phyloP scores from a whole-genome alignment of 2,888 invertebrate species.

The Orthosia gothica region DNA sequence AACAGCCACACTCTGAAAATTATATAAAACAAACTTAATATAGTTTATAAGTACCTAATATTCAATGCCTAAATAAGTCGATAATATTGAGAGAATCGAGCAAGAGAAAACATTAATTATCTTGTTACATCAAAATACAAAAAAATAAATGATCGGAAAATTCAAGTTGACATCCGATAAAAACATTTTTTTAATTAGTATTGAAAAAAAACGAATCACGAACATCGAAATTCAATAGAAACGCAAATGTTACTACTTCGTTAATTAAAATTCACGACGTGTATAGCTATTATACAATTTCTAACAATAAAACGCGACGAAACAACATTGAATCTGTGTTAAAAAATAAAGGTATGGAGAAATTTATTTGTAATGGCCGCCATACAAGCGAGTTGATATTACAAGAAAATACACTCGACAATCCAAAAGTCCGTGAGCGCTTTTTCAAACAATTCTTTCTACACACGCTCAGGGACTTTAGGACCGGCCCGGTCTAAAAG shows the following conservation, averaged over 20 bases:
- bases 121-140: neutral
- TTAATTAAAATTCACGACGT: slow-evolving; percentile 56
- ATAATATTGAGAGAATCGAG: neutral
- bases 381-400: slow-evolving; percentile 81
- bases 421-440: slow-evolving; percentile 74
- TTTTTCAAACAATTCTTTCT: slow-evolving; percentile 68
- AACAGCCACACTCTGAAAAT: slow-evolving; percentile 9
- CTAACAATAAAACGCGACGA: slow-evolving; percentile 69
- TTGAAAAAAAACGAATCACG: slow-evolving; percentile 21
- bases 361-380: slow-evolving; percentile 88
- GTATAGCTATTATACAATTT: slow-evolving; percentile 43
- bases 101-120: neutral
- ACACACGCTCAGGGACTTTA: slow-evolving; percentile 68
- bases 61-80: neutral
- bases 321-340: slow-evolving; percentile 79
- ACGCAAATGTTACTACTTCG: slow-evolving; percentile 17
- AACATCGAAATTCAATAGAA: slow-evolving; percentile 48
- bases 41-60: neutral
- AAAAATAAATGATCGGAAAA: neutral
- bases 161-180: neutral
- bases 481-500: slow-evolving; percentile 72
- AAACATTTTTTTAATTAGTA: neutral
- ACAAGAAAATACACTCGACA: slow-evolving; percentile 85
- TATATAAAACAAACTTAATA: neutral
- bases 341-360: slow-evolving; percentile 83